Evolutionary conservation across 2,888 invertebrate genomes (phyloP).

Genomic region (Ormyrus rosae): DNA sequence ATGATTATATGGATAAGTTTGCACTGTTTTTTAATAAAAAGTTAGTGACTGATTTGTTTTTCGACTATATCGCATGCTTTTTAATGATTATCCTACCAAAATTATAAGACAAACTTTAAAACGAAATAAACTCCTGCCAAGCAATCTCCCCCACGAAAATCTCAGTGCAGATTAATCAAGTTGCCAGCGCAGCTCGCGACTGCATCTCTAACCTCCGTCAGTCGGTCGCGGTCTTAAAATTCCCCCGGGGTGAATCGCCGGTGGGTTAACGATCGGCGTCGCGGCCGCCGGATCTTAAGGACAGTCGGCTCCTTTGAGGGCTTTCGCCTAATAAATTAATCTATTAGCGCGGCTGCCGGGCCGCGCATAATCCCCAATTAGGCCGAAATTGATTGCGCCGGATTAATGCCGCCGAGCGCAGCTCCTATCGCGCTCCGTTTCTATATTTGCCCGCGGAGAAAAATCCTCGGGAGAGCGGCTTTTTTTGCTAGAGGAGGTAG

Average conservation of each 20-base stretch:
- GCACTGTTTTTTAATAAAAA: no score
- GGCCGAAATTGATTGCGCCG: constrained; percentile 73
- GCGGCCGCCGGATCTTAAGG: constrained; percentile 57
- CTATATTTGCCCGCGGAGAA: no score
- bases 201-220: background rate
- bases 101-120: no score
- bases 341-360: constrained; percentile 68
- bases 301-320: constrained; percentile 71
- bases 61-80: no score
- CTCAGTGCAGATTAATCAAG: background rate
- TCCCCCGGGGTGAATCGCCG: constrained; percentile 60
- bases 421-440: no score
- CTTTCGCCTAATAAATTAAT: constrained; percentile 74
- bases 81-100: no score
- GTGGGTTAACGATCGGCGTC: constrained; percentile 68
- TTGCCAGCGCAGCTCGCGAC: background rate
- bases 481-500: no score
- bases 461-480: no score
- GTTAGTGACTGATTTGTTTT: no score
- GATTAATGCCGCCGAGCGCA: constrained; percentile 62
- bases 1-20: no score
- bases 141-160: no score
- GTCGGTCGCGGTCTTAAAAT: constrained; percentile 30
- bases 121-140: no score
- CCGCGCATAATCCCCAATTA: constrained; percentile 73